phyloP scores from a whole-genome alignment of 2,113 vertebrate species.

The Sapayoa aenigma region DNA sequence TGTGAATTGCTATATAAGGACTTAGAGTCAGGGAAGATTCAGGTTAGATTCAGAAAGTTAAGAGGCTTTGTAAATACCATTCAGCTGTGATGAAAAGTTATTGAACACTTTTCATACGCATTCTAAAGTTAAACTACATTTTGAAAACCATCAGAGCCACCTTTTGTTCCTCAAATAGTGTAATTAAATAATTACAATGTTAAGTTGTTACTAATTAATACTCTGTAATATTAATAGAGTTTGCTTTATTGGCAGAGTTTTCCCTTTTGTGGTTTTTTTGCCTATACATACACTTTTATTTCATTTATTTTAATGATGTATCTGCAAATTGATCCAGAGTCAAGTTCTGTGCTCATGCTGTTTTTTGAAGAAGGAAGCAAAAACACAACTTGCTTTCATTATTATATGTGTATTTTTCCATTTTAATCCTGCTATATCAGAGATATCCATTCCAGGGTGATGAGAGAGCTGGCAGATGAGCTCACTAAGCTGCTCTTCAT shows the following conservation, averaged over 20 bases:
- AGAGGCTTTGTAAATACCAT: neutral
- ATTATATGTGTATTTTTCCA: neutral
- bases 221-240: neutral
- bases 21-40: slow-evolving; percentile 5
- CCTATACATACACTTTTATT: neutral
- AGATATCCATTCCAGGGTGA: too few relatives aligned
- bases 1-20: slow-evolving; percentile 31
- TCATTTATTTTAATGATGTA: neutral
- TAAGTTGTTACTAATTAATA: slow-evolving; percentile 8
- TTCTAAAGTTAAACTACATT: neutral
- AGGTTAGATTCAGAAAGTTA: slow-evolving; percentile 23
- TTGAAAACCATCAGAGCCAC: neutral
- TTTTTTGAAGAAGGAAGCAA: neutral
- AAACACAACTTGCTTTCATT: neutral
- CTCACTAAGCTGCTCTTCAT: too few relatives aligned
- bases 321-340: neutral
- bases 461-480: too few relatives aligned
- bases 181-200: neutral
- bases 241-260: neutral
- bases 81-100: slow-evolving; percentile 7
- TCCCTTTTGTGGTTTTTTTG: neutral
- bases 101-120: neutral
- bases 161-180: neutral
- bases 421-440: neutral
- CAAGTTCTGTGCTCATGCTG: neutral